Evolutionary conservation across 2,888 invertebrate species (phyloP), one percentile per base, ranked within the genome.

Genomic region (Ophion obscuratus): DNA sequence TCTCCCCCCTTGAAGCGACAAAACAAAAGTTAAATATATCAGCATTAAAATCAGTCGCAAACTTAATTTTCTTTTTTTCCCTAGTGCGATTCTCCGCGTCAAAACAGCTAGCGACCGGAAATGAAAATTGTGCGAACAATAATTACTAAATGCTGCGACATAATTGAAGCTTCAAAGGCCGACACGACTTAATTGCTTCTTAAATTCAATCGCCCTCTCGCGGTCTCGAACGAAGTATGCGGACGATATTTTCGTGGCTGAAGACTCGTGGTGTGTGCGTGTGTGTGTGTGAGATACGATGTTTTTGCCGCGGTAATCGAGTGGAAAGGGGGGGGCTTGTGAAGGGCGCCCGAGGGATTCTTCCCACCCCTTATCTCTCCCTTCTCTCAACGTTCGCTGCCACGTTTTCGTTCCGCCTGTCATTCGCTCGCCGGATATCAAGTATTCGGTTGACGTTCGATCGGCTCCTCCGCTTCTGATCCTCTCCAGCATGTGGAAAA

Each of bases 391-490:
- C 82, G 89, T 90, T 91, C 91, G 89, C 90, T 89, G 89, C 90
- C 91, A 89, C 90, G 90, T 90, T 91, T 90, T 90, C 90, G 90
- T 90, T 88, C 89, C 90, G 88, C 88, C 89, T 91, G 89, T 90
- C 90, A 90, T 89, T 90, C 88, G 78, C 76, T 81, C 79, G 82
- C 87, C 73, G 79, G 83, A 84, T 86, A 83, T 86, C 81, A 75
- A 81, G 74, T n/a, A 57, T 70, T 77, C 83, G 67, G 67, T 73
- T 68, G 76, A 83, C 83, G 62, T 83, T 73, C 66, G 73, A 70
- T 9, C 40, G 64, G 75, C 80, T 80, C 76, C 44, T 70, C 64
- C 64, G 31, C 20, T 68, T 40, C 64, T 62, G 24, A 74, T 83
- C 75, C 76, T 80, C 53, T 53, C 70, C 44, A 64, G 20, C 77